A percentile compares a stretch with the other conserved stretches of the same genome.
Conservation (phyloP, 1,140 invertebrate genomes). For the Drosophila melanica region DNA sequence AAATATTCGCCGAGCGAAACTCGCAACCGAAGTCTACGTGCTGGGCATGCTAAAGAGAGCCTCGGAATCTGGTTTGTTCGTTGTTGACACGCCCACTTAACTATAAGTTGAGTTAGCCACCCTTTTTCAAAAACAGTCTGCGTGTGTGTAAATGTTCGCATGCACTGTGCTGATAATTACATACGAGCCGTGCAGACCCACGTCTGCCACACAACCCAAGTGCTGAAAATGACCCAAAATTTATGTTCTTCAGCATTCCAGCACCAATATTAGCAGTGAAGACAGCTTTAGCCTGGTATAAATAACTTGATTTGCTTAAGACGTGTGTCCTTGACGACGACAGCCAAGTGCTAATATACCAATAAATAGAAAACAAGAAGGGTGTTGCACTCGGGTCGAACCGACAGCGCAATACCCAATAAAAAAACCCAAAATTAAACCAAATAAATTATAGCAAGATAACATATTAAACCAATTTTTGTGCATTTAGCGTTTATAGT, state of each 20-base stretch:
- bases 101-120: constrained; percentile 58
- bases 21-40: constrained; percentile 53
- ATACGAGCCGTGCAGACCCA: constrained; percentile 15
- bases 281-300: constrained; percentile 51
- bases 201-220: constrained; percentile 57
- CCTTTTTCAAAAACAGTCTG: constrained; percentile 50
- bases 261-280: background rate
- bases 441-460: too few species aligned
- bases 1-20: constrained; percentile 20
- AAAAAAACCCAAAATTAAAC: too few species aligned
- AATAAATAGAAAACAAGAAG: constrained; percentile 1
- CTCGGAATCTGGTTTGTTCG: background rate
- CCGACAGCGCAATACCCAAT: too few species aligned
- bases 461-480: too few species aligned
- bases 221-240: constrained; percentile 71
- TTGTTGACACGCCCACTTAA: constrained; percentile 53
- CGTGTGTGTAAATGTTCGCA: constrained; percentile 8
- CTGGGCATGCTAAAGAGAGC: constrained; percentile 48
- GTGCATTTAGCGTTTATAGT: too few species aligned
- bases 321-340: constrained; percentile 56
- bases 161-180: constrained; percentile 16
- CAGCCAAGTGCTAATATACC: background rate
- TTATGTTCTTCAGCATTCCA: constrained; percentile 52
- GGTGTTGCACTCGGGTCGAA: too few species aligned
- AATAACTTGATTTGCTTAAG: constrained; percentile 58